These are phyloP conservation scores for Elysia chlorotica DNA, from an alignment of 1,140 invertebrate species.

Conservation along the genomic window DNA sequence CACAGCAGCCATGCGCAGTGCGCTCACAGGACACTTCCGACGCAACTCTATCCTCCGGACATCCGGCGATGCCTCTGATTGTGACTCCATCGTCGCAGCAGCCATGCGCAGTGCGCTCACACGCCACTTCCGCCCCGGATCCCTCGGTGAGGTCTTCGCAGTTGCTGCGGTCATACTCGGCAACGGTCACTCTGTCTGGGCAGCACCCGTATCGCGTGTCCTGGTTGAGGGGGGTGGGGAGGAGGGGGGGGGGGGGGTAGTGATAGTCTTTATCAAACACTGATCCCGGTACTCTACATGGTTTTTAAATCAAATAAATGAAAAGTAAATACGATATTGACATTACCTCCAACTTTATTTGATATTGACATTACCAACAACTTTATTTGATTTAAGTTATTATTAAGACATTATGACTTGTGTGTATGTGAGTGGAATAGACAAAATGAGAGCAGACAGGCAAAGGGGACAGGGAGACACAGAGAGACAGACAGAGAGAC, in stretches of 20 bases:
- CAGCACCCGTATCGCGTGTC: slow-evolving; percentile 56
- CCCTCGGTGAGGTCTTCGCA: slow-evolving; percentile 49
- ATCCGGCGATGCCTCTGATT: too few relatives aligned
- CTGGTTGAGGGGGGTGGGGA: neutral
- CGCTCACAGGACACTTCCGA: slow-evolving; percentile 40
- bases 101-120: slow-evolving; percentile 42
- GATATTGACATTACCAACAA: too few relatives aligned
- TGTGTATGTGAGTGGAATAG: too few relatives aligned
- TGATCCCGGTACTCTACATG: neutral
- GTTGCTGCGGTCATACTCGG: slow-evolving; percentile 56
- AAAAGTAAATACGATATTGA: neutral
- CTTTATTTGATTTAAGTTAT: too few relatives aligned
- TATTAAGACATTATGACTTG: too few relatives aligned
- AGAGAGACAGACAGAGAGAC: slow-evolving; percentile 9
- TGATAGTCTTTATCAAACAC: neutral
- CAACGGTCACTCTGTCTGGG: slow-evolving; percentile 58
- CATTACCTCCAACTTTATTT: too few relatives aligned
- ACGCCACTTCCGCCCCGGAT: slow-evolving; percentile 35
- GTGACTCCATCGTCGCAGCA: slow-evolving; percentile 54
- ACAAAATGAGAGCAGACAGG: slow-evolving; percentile 2
- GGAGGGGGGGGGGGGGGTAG: neutral
- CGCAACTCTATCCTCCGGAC: slow-evolving; percentile 28
- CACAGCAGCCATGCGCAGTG: slow-evolving; percentile 47
- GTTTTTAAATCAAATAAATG: neutral
- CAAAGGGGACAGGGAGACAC: too few relatives aligned